Base-by-base conservation (phyloP, 2,888 invertebrate species). In the Nemurella pictetii region DNA sequence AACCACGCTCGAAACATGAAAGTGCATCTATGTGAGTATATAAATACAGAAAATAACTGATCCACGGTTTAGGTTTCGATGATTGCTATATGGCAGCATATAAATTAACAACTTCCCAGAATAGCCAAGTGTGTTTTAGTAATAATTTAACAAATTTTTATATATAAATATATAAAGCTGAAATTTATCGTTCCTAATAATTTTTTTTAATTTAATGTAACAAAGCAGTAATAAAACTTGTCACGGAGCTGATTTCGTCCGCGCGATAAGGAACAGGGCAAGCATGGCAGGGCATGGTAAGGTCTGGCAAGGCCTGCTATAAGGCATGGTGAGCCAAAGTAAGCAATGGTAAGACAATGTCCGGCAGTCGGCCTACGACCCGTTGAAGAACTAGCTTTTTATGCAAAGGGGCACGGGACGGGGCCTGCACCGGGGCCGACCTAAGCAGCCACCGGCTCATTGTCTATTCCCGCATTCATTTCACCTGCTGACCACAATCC, bases 381-480 rank as follows among this genome's bases (percentile, higher is more conserved):
- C 1, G 55, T 1, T 12, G 55, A 55, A 55, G 55, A 55, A 75
- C 20, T 25, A 78, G 30, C 78, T 5, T 30, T 29, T 30, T 28
- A 55, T 55, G n/a, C 27, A 30, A 20, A 78, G n/a, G 25, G 29
- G 30, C 78, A 25, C 27, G 77, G 12, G n/a, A n/a, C n/a, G n/a
- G n/a, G n/a, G n/a, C n/a, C n/a, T n/a, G n/a, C n/a, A n/a, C n/a
- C n/a, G n/a, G n/a, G n/a, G n/a, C n/a, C n/a, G n/a, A n/a, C 12
- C 2, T 20, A 78, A 0, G 20, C 73, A 80, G 55, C 74, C n/a
- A 55, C n/a, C n/a, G n/a, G n/a, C 26, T 80, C 84, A 80, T 80
- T 25, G 80, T 30, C 72, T 84, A n/a, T 30, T 80, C 84, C 80
- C 30, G 80, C 84, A 25, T 80, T 84, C 80, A 84, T 27, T 32